A percentile compares a stretch with the other conserved stretches of the same genome.
Conservation (phyloP, 2,797 vertebrate species). For the Enteromius fasciolatus region DNA sequence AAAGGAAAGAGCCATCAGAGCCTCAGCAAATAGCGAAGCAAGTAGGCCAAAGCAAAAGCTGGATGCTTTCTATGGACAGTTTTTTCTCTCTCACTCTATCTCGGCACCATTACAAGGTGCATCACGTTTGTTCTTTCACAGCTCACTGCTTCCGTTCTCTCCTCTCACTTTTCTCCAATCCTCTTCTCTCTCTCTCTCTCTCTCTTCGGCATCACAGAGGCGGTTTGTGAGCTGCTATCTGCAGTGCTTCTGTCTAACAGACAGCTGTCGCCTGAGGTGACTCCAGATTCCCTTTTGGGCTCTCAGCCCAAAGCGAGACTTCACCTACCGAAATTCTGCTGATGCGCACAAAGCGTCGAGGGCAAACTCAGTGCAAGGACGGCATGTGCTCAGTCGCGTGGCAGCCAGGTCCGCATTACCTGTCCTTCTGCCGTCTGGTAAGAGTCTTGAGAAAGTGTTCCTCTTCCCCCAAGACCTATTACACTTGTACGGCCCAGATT, state of each 20-base stretch:
- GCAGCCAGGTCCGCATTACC: constrained; percentile 41
- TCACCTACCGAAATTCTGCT: constrained; percentile 46
- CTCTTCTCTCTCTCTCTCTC: not conserved
- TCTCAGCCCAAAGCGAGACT: constrained; percentile 10
- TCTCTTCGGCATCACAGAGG: constrained; percentile 3
- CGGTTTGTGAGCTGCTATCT: constrained; percentile 7
- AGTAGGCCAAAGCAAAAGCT: constrained; percentile 27
- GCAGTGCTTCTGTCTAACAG: constrained; percentile 32
- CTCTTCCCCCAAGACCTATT: constrained; percentile 58
- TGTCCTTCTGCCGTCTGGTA: constrained; percentile 23
- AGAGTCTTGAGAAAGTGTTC: constrained; percentile 59
- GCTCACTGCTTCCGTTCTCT: constrained; percentile 36
- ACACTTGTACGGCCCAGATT: constrained; percentile 60
- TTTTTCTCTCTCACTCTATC: constrained; percentile 38
- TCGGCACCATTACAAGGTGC: constrained; percentile 59
- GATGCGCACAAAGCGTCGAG: constrained; percentile 38
- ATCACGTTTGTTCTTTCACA: constrained; percentile 54
- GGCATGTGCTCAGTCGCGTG: not conserved
- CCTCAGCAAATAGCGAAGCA: constrained; percentile 36
- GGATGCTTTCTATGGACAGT: constrained; percentile 51
- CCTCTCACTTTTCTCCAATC: constrained; percentile 38
- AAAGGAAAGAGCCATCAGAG: constrained; percentile 31
- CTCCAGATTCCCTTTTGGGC: constrained; percentile 21
- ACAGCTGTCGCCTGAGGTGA: constrained; percentile 42
- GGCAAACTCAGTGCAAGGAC: constrained; percentile 23